Evolutionary conservation across 2,113 vertebrate genomes (phyloP), one percentile per base, ranked within the genome.

Genomic region (Boleophthalmus pectinirostris): DNA sequence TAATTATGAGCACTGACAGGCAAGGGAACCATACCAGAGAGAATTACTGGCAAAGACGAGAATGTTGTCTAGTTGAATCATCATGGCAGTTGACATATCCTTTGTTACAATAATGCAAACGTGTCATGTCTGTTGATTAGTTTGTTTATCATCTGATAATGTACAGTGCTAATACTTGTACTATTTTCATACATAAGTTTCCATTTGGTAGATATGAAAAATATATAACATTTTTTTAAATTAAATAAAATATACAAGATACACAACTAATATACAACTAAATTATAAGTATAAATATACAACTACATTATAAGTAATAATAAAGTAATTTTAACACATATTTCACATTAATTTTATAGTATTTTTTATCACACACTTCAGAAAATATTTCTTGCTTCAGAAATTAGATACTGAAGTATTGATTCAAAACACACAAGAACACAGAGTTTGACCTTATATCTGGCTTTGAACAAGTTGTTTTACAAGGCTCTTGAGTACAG

Each of bases 401-500:
- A n/a, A n/a, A 63, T 12, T n/a, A 54, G 51, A 64, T 20, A 64
- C 10, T 38, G 20, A 43, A 38, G 33, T 38, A 38, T 38, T 35
- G 33, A 64, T 35, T 35, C 8, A 38, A n/a, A 64, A 64, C 33
- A 38, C 61, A 64, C 18, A 64, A 38, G 33, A 64, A 64, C 33
- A 38, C 29, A 64, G 58, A 61, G 10, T 64, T 38, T 64, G 61
- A 64, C 61, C 61, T 64, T 64, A 64, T 64, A 18, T 35, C 10
- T 64, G 61, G 33, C 18, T 64, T 43, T 64, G 29, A 38, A 38
- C 61, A 64, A n/a, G 18, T 64, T 64, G 61, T 64, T 38, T 64
- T 64, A 64, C 61, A 64, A n/a, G 33, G 33, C 61, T n/a, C 61
- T 64, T 64, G 61, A 64, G 33, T n/a, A 43, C n/a, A 38, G 33